Percentiles rank a stretch among this genome's conserved stretches.
phyloP scores from a whole-genome alignment of 2,113 vertebrate genomes.

The Urocolius indicus region DNA sequence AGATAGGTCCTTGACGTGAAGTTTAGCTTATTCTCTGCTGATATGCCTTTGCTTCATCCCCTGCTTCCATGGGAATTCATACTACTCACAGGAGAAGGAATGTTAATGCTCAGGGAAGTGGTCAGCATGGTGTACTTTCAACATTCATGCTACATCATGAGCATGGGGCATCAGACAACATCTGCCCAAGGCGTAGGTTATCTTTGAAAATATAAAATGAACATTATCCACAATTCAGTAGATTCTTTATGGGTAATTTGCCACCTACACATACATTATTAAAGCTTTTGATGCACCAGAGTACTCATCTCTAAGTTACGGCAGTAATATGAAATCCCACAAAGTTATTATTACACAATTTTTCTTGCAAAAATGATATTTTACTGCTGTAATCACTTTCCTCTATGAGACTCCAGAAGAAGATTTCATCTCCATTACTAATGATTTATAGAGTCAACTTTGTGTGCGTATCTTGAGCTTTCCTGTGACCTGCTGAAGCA shows the following conservation, averaged over 20 bases:
- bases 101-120: background rate
- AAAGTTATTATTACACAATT: background rate
- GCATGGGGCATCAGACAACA: background rate
- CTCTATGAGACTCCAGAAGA: background rate
- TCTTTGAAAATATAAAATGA: conserved; percentile 8
- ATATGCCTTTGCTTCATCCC: background rate
- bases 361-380: conserved; percentile 29
- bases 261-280: conserved; percentile 38
- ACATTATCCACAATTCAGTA: background rate
- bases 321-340: conserved; percentile 6
- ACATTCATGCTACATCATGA: background rate
- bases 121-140: background rate
- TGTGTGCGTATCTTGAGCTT: background rate
- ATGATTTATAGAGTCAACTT: conserved; percentile 2
- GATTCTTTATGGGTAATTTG: conserved; percentile 22
- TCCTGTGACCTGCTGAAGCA: conserved; percentile 19
- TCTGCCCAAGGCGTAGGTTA: background rate
- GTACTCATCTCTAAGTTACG: conserved; percentile 28
- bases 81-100: background rate
- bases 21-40: background rate
- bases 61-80: background rate
- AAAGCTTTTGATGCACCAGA: background rate
- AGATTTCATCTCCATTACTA: conserved; percentile 17
- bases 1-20: background rate
- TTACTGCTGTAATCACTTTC: conserved; percentile 19